phyloP scores from a whole-genome alignment of 2,113 vertebrate species.

The Mugil cephalus region DNA sequence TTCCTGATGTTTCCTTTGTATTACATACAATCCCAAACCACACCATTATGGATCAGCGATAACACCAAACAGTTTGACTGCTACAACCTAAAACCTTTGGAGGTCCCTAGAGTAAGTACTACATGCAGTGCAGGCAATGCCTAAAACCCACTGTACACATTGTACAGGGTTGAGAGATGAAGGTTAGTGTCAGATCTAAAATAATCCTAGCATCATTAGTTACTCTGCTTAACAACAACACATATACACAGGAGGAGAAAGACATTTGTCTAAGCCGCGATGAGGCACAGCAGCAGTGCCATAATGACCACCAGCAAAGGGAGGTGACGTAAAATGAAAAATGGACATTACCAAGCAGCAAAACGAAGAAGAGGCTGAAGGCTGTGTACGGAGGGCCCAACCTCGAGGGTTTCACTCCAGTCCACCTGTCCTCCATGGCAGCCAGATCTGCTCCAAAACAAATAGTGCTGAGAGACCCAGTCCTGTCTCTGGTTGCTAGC shows the following conservation, averaged over 20 bases:
- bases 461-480: constrained; percentile 57
- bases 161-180: constrained; percentile 26
- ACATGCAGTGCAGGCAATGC: background rate
- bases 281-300: background rate
- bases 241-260: background rate
- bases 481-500: background rate
- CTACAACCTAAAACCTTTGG: no score
- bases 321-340: constrained; percentile 8
- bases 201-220: background rate
- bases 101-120: background rate
- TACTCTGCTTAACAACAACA: background rate
- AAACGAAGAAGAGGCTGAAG: constrained; percentile 62
- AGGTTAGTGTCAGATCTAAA: constrained; percentile 26
- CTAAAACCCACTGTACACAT: background rate
- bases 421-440: constrained; percentile 75
- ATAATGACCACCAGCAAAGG: background rate
- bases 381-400: constrained; percentile 40
- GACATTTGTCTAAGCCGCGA: background rate
- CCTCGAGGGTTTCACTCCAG: constrained; percentile 43
- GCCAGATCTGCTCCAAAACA: constrained; percentile 56
- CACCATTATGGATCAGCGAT: constrained; percentile 1
- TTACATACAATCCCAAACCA: background rate
- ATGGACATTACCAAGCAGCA: constrained; percentile 77
- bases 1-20: constrained; percentile 7
- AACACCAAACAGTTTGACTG: no score